Base-by-base conservation (phyloP, 2,888 invertebrate species). In the Protonemura montana region DNA sequence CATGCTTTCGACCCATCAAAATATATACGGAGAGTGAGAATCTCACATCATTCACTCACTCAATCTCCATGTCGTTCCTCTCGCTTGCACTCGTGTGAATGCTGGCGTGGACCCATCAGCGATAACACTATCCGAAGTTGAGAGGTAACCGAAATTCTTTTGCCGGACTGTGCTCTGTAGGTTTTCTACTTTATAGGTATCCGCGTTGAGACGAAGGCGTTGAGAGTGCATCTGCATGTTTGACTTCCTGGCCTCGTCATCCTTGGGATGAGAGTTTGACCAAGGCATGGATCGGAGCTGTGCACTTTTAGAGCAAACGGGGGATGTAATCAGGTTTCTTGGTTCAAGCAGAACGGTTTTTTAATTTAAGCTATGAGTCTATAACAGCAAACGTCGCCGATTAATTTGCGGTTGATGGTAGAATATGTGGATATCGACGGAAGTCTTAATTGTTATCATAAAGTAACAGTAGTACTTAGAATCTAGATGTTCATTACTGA, bases 1-100 rank as follows among this genome's bases (percentile, higher is more conserved):
- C 84, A 29, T 84, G 84, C 30, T 76, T 59, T 59, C 59, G 59
- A 59, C 84, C 84, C 84, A 84, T 84, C 84, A 84, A 26, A 83
- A 41, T n/a, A n/a, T n/a, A n/a, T 29, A 83, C 35, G 59, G 59
- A 59, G 26, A n/a, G 28, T n/a, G 30, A 29, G 81, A 81, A 81
- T 5, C 30, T 84, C 76, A 84, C 84, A 84, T 84, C 76, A 81
- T 28, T 81, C 81, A 81, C 59, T 59, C 59, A 59, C 59, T 59
- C 59, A 59, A 59, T 59, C 59, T 59, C 59, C 1, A 10, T 10
- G 59, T 21, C 59, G 59, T 10, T 16, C 59, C 59, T 59, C 59
- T 59, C 59, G 59, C 59, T 59, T 59, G 59, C 13, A 21, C 59
- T 59, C 3, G 59, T 21, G 6, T 59, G 59, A 21, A 59, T 59